Evolutionary conservation across 2,113 vertebrate species (phyloP), one percentile per base, ranked within the genome.

Genomic region (Laticauda laticaudata): DNA sequence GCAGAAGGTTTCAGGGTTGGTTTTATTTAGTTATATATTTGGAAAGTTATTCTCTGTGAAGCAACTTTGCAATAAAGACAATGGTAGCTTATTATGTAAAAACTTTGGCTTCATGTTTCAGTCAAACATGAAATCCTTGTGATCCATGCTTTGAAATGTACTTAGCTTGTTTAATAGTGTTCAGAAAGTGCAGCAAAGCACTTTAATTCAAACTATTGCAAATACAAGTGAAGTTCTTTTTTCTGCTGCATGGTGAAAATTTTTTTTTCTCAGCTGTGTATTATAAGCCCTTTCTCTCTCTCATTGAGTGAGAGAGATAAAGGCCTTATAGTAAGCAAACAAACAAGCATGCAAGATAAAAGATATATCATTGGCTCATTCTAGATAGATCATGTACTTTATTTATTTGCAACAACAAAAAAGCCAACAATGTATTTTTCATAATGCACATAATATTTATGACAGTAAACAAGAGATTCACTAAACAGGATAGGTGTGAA

Each of bases 61-160:
- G n/a, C 26, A 92, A 11, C 45, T 87, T 88, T 92, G n/a, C 4
- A 91, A 95, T 95, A 92, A 39, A 94, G 75, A 48, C 43, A 90
- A 54, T 53, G n/a, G 0, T 93, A 81, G 18, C 15, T 81, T 81
- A 39, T 39, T 81, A 81, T 81, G 69, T 21, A 39, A 18, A 81
- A 81, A 81, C 69, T 39, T 1, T 81, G 69, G 34, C 18, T 81
- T 75, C 2, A 39, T 18, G 69, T 39, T 81, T 81, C 69, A 81
- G 69, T 81, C 34, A 75, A 34, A 75, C 15, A 3, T 39, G n/a
- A 81, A 81, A 39, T 39, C 6, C 7, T 39, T 18, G 34, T 81
- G 5, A 81, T 39, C 15, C n/a, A 81, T 81, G 15, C 34, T 81
- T 81, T 81, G 69, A 81, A 81, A 81, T 81, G 69, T 39, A 81